These are phyloP conservation scores for Hippocampus mohnikei DNA, from an alignment of 2,113 vertebrate genomes.

Conservation along the genomic window DNA sequence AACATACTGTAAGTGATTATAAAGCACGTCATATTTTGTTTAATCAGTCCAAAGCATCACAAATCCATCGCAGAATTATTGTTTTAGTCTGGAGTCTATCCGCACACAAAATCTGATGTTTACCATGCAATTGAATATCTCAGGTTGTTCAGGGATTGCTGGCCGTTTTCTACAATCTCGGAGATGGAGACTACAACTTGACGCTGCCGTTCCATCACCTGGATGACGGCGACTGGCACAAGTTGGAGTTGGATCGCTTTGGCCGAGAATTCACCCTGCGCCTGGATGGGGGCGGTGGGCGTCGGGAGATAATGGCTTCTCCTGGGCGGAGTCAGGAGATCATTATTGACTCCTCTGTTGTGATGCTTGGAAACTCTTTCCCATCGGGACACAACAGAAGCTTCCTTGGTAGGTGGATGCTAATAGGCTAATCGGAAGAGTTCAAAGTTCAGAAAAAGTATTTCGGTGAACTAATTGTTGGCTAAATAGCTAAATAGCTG, in stretches of 20 bases:
- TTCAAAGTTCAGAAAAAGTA: background rate
- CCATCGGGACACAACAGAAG: constrained; percentile 76
- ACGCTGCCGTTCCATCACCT: constrained; percentile 75
- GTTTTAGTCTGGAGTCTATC: background rate
- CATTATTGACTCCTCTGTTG: constrained; percentile 75
- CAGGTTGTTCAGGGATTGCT: constrained; percentile 80
- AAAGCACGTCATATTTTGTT: background rate
- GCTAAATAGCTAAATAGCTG: background rate
- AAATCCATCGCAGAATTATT: background rate
- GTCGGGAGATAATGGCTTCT: constrained; percentile 73
- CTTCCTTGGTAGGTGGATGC: constrained; percentile 75
- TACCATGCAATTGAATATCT: background rate
- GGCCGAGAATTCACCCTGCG: constrained; percentile 82
- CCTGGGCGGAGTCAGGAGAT: constrained; percentile 80
- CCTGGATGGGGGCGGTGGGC: constrained; percentile 81
- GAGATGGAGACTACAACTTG: constrained; percentile 80
- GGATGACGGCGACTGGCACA: constrained; percentile 84
- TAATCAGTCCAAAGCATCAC: background rate
- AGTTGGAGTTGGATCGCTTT: constrained; percentile 78
- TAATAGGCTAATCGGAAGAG: background rate
- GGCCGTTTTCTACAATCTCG: constrained; percentile 81
- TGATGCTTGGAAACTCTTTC: constrained; percentile 82
- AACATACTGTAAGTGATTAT: constrained; percentile 3
- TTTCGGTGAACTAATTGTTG: background rate
- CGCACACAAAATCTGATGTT: background rate